These are phyloP conservation scores for Parasteatoda tepidariorum DNA, from an alignment of 1,140 invertebrate species.

Conservation along the genomic window DNA sequence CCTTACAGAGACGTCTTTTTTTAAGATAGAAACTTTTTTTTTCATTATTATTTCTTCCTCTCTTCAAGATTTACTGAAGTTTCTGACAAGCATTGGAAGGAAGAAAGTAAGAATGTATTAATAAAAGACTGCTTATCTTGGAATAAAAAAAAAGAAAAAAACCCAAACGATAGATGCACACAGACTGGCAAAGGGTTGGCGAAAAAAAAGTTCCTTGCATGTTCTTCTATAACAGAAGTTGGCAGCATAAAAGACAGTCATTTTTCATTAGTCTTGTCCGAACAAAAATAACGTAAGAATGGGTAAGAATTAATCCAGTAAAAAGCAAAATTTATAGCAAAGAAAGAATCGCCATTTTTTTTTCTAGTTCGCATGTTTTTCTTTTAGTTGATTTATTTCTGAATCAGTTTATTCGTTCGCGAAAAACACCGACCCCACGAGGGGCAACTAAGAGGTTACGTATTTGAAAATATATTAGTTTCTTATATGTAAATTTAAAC, in stretches of 20 bases:
- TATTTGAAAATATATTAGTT: neutral
- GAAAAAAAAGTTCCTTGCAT: neutral
- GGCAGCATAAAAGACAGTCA: constrained; percentile 6
- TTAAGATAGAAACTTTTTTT: neutral
- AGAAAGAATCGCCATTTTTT: neutral
- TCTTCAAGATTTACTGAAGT: neutral
- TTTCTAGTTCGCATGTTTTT: neutral
- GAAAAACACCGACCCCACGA: neutral
- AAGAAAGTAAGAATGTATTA: constrained; percentile 15
- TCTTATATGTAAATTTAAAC: neutral
- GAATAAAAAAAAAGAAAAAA: neutral
- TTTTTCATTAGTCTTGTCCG: constrained; percentile 5
- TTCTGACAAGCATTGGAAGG: neutral
- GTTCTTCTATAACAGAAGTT: constrained; percentile 17
- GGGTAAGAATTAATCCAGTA: neutral
- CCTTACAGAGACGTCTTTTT: neutral
- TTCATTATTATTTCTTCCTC: neutral
- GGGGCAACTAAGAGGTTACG: neutral
- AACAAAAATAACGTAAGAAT: neutral
- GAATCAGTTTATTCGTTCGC: neutral
- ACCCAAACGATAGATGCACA: no score
- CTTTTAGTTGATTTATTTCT: neutral
- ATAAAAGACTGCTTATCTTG: constrained; percentile 25
- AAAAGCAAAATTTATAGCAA: neutral
- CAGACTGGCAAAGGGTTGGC: no score